A percentile compares a stretch with the other conserved stretches of the same genome.
Conservation (phyloP, 2,888 invertebrate genomes). For the Ormyrus nitidulus region DNA sequence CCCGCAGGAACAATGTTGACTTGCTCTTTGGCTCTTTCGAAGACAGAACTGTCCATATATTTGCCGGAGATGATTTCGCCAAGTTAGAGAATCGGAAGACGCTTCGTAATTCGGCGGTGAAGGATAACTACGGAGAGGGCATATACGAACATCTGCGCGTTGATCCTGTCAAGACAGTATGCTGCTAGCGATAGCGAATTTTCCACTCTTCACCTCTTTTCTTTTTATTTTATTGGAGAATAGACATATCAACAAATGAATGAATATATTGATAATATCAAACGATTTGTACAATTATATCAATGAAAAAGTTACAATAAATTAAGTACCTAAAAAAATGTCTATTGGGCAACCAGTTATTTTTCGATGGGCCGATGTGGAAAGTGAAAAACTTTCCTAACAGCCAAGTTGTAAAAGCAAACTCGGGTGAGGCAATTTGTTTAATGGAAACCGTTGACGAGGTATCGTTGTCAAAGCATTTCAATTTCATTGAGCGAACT, state of each 20-base stretch:
- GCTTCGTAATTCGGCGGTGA: slow-evolving; percentile 84
- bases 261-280: no score
- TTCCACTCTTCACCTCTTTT: slow-evolving; percentile 82
- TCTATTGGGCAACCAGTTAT: slow-evolving; percentile 84
- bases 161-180: slow-evolving; percentile 84
- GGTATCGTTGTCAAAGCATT: slow-evolving; percentile 78
- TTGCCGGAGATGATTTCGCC: slow-evolving; percentile 89
- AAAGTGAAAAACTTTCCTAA: slow-evolving; percentile 84
- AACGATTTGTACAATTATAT: no score
- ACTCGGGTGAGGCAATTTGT: slow-evolving; percentile 81
- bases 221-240: no score
- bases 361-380: slow-evolving; percentile 83
- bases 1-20: slow-evolving; percentile 80
- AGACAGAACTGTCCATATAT: slow-evolving; percentile 86
- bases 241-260: no score
- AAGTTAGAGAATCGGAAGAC: slow-evolving; percentile 84
- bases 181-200: slow-evolving; percentile 85
- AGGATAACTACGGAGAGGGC: slow-evolving; percentile 83
- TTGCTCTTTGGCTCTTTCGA: slow-evolving; percentile 83
- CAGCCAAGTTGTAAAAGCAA: slow-evolving; percentile 81
- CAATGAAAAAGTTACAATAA: no score
- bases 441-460: slow-evolving; percentile 77
- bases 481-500: slow-evolving; percentile 78
- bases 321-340: slow-evolving; percentile 79
- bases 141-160: slow-evolving; percentile 89